Base-by-base conservation (phyloP, 1,140 invertebrate genomes). In the Plodia interpunctella region DNA sequence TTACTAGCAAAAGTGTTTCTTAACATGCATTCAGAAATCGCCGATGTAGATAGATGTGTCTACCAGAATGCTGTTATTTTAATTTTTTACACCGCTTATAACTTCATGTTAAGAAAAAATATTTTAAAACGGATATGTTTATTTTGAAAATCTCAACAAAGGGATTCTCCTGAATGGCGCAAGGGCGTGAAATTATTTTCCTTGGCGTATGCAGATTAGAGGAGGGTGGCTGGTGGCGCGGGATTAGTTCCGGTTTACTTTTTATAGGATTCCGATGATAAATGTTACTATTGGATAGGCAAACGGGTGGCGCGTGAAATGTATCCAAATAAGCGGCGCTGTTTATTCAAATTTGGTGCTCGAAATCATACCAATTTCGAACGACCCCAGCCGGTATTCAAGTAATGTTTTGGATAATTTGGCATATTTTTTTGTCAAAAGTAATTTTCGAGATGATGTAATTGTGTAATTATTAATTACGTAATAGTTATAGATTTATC, bases 211-310 rank as follows among this genome's bases (percentile, higher is more conserved):
- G 86, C 86, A 87, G 86, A 88, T 88, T 86, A 79, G 73, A 76
- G 68, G 75, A 76, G 77, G 78, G 76, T 64, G 67, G 17, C 66
- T 60, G 66, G 65, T 68, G 72, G 63, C 69, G 65, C 57, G 44
- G 80, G 81, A 86, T 88, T 88, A 84, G 86, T 85, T 85, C 80
- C 86, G 86, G 83, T 87, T 81, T 85, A 85, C 76, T 87, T 88
- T 88, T 87, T 88, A 86, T 88, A 83, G 84, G 84, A 88, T 88
- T 87, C 74, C 70, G 83, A 88, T 88, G 86, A 88, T 88, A 86
- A 87, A 88, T 87, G 86, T 80, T 76, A 65, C 67, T 62, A 74
- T 75, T 80, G 65, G 72, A 79, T 75, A 74, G 72, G 66, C 70
- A 81, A 87, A 79, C 83, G 86, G 82, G 69, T 88, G 82, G 80